Percentiles rank a stretch among this genome's conserved stretches.
phyloP scores from a whole-genome alignment of 2,888 invertebrate genomes.

The Heteromurus nitidus region DNA sequence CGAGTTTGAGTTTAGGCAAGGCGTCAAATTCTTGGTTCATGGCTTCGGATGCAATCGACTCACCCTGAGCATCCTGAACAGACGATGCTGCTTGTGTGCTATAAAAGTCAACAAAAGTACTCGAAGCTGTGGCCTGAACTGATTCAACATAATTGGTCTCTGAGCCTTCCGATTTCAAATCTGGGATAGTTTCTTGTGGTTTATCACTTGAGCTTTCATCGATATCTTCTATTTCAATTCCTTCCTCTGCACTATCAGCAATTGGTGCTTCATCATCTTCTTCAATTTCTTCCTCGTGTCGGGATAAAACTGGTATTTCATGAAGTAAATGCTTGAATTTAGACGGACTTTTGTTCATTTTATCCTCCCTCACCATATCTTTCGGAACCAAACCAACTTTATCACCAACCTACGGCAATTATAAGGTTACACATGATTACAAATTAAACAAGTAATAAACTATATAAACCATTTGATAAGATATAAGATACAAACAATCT shows the following conservation, averaged over 20 bases:
- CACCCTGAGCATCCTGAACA: background rate
- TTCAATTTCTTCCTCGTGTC: slow-evolving; percentile 39
- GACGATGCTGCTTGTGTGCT: background rate
- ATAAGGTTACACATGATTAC: background rate
- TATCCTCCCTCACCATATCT: slow-evolving; percentile 68
- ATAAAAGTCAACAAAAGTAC: background rate
- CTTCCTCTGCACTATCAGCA: background rate
- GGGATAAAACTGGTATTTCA: slow-evolving; percentile 19
- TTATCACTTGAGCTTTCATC: background rate
- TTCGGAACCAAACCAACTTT: slow-evolving; percentile 71
- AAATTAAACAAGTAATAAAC: background rate
- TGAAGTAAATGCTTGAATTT: slow-evolving; percentile 63
- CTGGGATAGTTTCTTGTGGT: background rate
- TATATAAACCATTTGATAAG: background rate
- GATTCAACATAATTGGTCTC: background rate
- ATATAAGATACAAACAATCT: too few species aligned
- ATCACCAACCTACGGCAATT: slow-evolving; percentile 64
- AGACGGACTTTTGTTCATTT: slow-evolving; percentile 61
- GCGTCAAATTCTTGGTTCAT: background rate
- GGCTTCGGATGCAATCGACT: background rate
- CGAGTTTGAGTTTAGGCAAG: background rate
- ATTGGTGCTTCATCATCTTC: slow-evolving; percentile 32
- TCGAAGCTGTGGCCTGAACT: background rate
- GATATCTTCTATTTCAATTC: slow-evolving; percentile 6
- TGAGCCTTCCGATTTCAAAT: background rate